These are phyloP conservation scores for Sebastes baramenuke DNA, from an alignment of 2,797 vertebrate genomes.

Conservation along the genomic window DNA sequence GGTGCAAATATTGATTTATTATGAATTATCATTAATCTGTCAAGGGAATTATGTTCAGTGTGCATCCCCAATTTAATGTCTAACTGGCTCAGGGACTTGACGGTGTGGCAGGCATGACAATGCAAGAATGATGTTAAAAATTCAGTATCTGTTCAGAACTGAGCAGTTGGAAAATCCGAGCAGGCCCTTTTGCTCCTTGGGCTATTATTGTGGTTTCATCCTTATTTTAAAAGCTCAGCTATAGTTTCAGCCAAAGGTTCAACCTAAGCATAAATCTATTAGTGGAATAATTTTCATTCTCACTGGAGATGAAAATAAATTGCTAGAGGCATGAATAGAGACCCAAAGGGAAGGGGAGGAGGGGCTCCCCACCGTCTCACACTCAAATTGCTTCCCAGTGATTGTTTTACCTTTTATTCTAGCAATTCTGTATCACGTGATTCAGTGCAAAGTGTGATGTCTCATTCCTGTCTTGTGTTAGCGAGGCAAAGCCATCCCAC, in stretches of 20 bases:
- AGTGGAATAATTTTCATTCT: conserved; percentile 50
- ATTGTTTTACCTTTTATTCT: conserved; percentile 12
- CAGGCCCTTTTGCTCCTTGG: neutral
- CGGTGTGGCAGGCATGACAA: neutral
- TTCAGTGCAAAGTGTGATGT: neutral
- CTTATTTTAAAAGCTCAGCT: conserved; percentile 46
- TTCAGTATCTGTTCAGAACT: neutral
- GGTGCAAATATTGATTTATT: neutral
- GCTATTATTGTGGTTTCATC: conserved; percentile 30
- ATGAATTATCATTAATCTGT: neutral
- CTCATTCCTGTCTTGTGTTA: neutral
- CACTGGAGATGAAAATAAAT: conserved; percentile 62
- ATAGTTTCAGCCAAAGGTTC: conserved; percentile 42
- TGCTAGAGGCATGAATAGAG: conserved; percentile 29
- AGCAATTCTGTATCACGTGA: neutral
- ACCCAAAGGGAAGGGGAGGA: conserved; percentile 7
- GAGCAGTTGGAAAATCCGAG: conserved; percentile 14
- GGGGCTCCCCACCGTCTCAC: neutral
- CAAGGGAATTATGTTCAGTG: neutral
- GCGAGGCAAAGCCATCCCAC: neutral
- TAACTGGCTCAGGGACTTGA: neutral
- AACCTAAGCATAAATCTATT: conserved; percentile 53
- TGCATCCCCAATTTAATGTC: neutral
- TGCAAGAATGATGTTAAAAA: neutral
- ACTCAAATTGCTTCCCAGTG: conserved; percentile 23